Evolutionary conservation across 2,797 vertebrate species (phyloP).

Genomic region (Sphenodon punctatus): DNA sequence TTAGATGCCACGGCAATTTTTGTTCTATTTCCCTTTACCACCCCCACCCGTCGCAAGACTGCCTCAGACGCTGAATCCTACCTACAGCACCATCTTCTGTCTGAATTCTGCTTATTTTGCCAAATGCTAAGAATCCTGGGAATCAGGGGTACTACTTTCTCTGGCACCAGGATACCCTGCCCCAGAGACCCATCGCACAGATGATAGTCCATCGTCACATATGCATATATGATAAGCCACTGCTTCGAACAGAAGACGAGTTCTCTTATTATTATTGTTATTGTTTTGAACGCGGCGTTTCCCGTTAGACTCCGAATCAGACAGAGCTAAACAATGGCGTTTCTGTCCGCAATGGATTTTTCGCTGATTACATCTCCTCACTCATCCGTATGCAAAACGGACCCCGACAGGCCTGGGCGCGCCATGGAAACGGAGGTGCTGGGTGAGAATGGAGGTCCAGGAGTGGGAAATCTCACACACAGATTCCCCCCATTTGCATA

Average conservation of each 20-base stretch:
- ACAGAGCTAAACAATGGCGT: conserved; percentile 69
- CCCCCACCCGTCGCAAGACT: background rate
- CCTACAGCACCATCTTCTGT: conserved; percentile 56
- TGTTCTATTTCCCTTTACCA: background rate
- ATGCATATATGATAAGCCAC: background rate
- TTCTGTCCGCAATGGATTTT: conserved; percentile 72
- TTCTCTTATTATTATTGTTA: too few species aligned
- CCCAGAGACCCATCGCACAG: background rate
- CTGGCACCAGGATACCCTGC: background rate
- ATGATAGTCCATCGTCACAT: conserved; percentile 15
- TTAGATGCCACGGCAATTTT: background rate
- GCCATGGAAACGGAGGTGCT: conserved; percentile 72
- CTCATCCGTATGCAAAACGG: conserved; percentile 79
- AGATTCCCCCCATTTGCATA: conserved; percentile 73
- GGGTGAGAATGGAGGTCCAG: conserved; percentile 54
- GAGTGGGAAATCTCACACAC: conserved; percentile 67
- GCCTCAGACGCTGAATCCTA: background rate
- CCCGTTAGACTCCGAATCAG: conserved; percentile 63
- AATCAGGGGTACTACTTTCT: background rate
- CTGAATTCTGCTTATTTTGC: background rate
- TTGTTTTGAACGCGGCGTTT: conserved; percentile 43
- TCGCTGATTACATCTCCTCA: conserved; percentile 64
- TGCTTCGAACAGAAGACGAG: background rate
- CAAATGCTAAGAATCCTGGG: too few species aligned
- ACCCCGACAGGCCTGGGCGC: conserved; percentile 64